These are phyloP conservation scores for Acanthosoma haemorrhoidale DNA, from an alignment of 2,888 invertebrate genomes.

Conservation along the genomic window DNA sequence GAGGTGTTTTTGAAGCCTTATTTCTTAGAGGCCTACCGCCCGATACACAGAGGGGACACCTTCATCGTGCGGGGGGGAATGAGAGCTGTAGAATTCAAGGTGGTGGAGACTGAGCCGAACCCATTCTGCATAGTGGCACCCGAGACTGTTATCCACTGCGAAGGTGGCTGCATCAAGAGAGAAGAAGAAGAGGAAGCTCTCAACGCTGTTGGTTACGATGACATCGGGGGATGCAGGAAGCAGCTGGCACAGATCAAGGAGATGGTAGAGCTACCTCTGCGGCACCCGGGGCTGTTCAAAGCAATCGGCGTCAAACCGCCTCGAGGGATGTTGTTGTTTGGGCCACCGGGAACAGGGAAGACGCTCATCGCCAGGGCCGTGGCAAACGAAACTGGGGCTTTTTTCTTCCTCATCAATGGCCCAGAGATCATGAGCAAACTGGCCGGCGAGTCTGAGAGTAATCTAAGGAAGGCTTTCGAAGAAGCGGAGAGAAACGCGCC, in stretches of 20 bases:
- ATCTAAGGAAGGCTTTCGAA: constrained; percentile 96
- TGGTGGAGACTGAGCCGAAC: constrained; percentile 94
- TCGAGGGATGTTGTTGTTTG: constrained; percentile 92
- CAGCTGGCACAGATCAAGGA: constrained; percentile 99
- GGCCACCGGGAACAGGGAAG: constrained; percentile 93
- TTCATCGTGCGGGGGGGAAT: constrained; percentile 97
- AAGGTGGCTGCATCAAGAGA: constrained; percentile 95
- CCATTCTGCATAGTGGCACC: constrained; percentile 98
- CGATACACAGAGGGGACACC: constrained; percentile 95
- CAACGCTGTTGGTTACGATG: constrained; percentile 98
- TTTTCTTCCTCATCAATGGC: constrained; percentile 96
- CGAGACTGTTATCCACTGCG: constrained; percentile 96
- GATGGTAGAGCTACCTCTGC: constrained; percentile 96
- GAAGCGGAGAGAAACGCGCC: constrained; percentile 99
- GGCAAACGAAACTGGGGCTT: constrained; percentile 98
- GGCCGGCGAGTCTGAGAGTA: constrained; percentile 97
- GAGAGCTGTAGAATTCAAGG: constrained; percentile 98
- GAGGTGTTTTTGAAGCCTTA: constrained; percentile 98
- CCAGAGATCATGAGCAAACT: constrained; percentile 99
- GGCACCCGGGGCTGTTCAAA: constrained; percentile 97
- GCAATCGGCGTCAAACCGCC: constrained; percentile 99
- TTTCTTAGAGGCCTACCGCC: constrained; percentile 96
- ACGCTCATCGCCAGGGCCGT: constrained; percentile 97
- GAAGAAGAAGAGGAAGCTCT: constrained; percentile 97
- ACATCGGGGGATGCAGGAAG: constrained; percentile 97